phyloP scores from a whole-genome alignment of 2,113 vertebrate genomes.

The Paradoxurus hermaphroditus region DNA sequence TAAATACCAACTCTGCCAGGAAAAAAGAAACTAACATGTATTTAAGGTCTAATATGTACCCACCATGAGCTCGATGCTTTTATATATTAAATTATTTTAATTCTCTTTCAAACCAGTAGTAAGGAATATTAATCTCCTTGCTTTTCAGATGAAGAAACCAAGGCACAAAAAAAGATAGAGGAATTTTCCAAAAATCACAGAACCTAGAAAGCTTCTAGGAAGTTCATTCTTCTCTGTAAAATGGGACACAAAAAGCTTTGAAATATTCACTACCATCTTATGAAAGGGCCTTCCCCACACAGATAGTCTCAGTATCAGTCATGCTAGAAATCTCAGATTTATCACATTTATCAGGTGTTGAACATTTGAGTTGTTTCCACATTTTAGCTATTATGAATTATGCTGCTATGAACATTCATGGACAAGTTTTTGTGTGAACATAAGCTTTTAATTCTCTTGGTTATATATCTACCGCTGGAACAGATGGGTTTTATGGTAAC shows the following conservation, averaged over 20 bases:
- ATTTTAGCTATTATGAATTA: background rate
- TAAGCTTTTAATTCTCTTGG: slow-evolving; percentile 4
- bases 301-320: background rate
- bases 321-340: background rate
- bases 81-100: background rate
- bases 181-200: background rate
- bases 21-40: background rate
- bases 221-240: background rate
- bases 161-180: background rate
- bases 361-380: background rate
- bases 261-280: background rate
- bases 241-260: background rate
- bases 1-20: background rate
- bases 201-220: background rate
- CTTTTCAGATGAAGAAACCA: background rate
- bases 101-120: background rate
- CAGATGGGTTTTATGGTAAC: background rate
- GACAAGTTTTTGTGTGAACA: background rate
- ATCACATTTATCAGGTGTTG: background rate
- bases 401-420: background rate
- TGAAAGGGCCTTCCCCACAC: background rate
- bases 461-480: background rate
- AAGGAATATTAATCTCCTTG: background rate
- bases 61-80: background rate
- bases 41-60: background rate